Base-by-base conservation (phyloP, 2,113 vertebrate genomes). In the Andinoacara biseriatus region DNA sequence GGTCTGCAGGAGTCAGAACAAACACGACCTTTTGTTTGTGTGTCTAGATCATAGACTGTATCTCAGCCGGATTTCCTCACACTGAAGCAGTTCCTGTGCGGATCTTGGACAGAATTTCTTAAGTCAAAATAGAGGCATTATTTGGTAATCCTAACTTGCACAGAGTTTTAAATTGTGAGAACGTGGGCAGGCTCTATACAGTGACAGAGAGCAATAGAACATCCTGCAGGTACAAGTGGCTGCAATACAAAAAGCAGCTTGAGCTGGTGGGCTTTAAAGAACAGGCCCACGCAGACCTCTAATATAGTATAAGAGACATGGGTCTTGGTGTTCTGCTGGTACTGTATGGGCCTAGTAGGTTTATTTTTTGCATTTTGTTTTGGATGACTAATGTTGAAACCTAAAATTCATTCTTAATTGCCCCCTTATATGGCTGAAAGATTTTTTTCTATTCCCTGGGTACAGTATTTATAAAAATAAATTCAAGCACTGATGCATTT, bases 191-290 rank as follows among this genome's bases (percentile, higher is more conserved):
- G 31, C 4, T 63, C 1, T 1, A 13, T 69, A 38, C 6, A 80
- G 22, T 1, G 10, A 62, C 46, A 46, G 11, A 65, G 35, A 82
- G 72, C 14, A 72, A 54, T 52, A 29, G 46, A 72, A 54, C 26
- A 72, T n/a, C 63, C 65, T 76, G 76, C 20, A 78, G 76, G 49
- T 89, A 56, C 2, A 9, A 29, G 72, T 31, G 38, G 61, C 35
- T 72, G 22, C 43, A 38, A 58, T 9, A 67, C 63, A 74, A 65
- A 74, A 81, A 81, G 26, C 43, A 79, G 60, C 75, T 87, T 78
- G 65, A 69, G 62, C 24, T 79, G 83, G 74, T 86, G 46, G 29
- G 18, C 35, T 40, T 82, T 61, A 46, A 75, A 40, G 54, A 62
- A 33, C 20, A 77, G n/a, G 17, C 60, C 59, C 65, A 81, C 14